Base-by-base conservation (phyloP, 2,797 vertebrate genomes). In the Menidia menidia region DNA sequence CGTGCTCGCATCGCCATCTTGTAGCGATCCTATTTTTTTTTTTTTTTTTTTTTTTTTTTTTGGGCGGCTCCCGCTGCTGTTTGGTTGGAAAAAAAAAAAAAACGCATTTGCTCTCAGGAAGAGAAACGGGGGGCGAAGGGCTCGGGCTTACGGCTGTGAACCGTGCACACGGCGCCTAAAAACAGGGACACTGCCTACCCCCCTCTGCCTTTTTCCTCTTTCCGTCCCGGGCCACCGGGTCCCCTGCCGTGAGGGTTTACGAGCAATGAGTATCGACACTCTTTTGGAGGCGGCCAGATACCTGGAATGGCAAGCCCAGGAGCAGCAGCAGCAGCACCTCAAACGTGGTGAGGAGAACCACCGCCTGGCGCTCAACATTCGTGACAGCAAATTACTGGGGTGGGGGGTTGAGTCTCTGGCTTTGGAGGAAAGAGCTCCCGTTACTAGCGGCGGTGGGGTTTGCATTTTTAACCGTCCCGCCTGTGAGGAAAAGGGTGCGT, bases 1-100 rank as follows among this genome's bases (percentile, higher is more conserved):
- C 94, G 95, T 96, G 94, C 95, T 96, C 96, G 77, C 92, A 95
- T 97, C 97, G 97, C 97, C 97, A 97, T 98, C 96, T 97, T 98
- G 97, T 97, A 96, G 96, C 95, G 93, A 95, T 95, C 95, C 94
- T 92, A 92, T 93, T 94, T 93, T 63, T 64, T 64, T 64, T 53
- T n/a, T 5, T 45, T 61, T 89, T 85, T 25, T 25, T 25, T 25
- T 25, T 25, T 25, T n/a, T n/a, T n/a, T n/a, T n/a, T n/a, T n/a
- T n/a, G n/a, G n/a, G n/a, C n/a, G n/a, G n/a, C n/a, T n/a, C n/a
- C n/a, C 90, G 86, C 91, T 88, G 92, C 86, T 84, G 88, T 91
- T 87, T 68, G 51, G 66, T 60, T 64, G 78, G 85, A 84, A 82
- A 83, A 63, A 55, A 83, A 63, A 55, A 81, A 80, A 30, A 10